These are phyloP conservation scores for Albula goreensis DNA, from an alignment of 2,113 vertebrate species.

Conservation along the genomic window DNA sequence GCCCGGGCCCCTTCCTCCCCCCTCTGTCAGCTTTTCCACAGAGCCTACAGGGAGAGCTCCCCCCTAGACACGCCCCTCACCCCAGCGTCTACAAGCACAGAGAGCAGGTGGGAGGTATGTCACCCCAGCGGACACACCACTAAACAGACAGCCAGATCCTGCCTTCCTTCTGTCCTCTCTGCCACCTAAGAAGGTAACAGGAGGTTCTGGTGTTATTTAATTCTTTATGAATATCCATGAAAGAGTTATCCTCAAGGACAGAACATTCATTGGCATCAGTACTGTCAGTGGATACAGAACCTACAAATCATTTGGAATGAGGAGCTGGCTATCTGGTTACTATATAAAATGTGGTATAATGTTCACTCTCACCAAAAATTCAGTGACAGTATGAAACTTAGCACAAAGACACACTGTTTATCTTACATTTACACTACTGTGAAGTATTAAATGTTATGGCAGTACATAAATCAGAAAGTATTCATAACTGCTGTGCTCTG, in stretches of 20 bases:
- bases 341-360: too few relatives aligned
- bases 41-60: slow-evolving; percentile 16
- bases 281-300: background rate
- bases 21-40: slow-evolving; percentile 20
- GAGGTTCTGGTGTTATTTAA: too few relatives aligned
- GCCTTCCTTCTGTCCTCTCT: background rate
- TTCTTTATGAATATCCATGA: too few relatives aligned
- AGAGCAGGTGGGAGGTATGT: slow-evolving; percentile 16
- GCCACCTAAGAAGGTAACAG: background rate
- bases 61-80: background rate
- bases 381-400: too few relatives aligned
- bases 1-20: slow-evolving; percentile 18
- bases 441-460: background rate
- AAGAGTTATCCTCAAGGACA: background rate
- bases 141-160: background rate
- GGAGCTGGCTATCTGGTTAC: background rate
- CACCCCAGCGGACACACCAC: background rate
- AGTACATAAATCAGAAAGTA: too few relatives aligned
- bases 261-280: background rate
- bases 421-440: background rate
- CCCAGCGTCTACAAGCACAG: background rate
- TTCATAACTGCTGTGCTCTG: too few relatives aligned
- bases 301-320: background rate
- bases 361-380: too few relatives aligned
- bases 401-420: background rate